Evolutionary conservation across 2,888 invertebrate genomes (phyloP).

Genomic region (Pterostichus madidus): DNA sequence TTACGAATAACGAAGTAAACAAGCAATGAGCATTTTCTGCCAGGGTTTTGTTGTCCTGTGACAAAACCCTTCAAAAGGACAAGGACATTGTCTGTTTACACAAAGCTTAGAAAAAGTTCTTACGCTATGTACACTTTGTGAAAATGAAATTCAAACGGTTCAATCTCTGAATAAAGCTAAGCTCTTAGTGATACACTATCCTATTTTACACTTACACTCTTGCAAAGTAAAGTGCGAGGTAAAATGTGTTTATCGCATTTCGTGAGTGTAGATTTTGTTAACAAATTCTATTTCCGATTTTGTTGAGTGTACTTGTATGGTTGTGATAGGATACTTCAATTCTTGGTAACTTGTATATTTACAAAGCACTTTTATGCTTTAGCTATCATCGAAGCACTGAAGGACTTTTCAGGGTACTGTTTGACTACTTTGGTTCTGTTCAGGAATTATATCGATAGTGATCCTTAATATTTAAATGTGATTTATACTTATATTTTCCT

Average conservation of each 20-base stretch:
- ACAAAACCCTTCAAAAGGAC: neutral
- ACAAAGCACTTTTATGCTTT: constrained; percentile 25
- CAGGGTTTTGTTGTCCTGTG: constrained; percentile 26
- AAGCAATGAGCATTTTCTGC: constrained; percentile 27
- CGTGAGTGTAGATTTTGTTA: too few relatives aligned
- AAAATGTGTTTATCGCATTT: too few relatives aligned
- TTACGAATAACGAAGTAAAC: constrained; percentile 47
- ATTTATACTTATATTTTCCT: too few relatives aligned
- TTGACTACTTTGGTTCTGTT: neutral
- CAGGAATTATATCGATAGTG: neutral
- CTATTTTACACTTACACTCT: too few relatives aligned
- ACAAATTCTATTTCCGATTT: too few relatives aligned
- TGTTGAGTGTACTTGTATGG: too few relatives aligned
- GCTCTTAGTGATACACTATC: too few relatives aligned
- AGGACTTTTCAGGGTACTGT: neutral
- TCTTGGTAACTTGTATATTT: constrained; percentile 12
- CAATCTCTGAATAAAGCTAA: constrained; percentile 1
- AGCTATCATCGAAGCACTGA: constrained; percentile 11
- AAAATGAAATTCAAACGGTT: constrained; percentile 14
- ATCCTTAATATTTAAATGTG: too few relatives aligned
- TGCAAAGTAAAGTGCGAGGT: too few relatives aligned
- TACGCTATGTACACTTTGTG: constrained; percentile 7
- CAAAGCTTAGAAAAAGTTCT: constrained; percentile 30
- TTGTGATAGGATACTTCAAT: constrained; percentile 6
- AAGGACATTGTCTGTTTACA: constrained; percentile 33